phyloP scores from a whole-genome alignment of 2,888 invertebrate species.

The Stenolophus ochropezus region DNA sequence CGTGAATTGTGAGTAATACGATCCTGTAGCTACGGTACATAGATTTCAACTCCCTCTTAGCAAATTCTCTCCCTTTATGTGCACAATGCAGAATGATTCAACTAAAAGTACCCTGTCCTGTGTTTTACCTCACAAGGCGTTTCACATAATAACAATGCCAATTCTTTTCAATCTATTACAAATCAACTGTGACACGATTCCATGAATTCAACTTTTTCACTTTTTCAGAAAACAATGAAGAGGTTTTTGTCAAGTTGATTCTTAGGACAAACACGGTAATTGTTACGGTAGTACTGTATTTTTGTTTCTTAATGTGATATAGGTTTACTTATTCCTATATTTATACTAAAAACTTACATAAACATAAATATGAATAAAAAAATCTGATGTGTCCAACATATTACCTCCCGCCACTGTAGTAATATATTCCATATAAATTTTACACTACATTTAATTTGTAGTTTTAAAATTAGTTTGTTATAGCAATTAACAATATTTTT shows the following conservation, averaged over 20 bases:
- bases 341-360: not conserved
- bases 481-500: too few relatives aligned
- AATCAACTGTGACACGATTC: constrained; percentile 50
- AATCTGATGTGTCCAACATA: too few relatives aligned
- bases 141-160: constrained; percentile 41
- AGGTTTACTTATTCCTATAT: constrained; percentile 7
- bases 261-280: constrained; percentile 39
- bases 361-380: too few relatives aligned
- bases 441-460: too few relatives aligned
- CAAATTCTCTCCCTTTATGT: constrained; percentile 33
- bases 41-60: constrained; percentile 35
- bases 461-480: too few relatives aligned
- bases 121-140: constrained; percentile 52
- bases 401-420: too few relatives aligned
- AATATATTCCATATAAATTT: too few relatives aligned
- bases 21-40: constrained; percentile 14
- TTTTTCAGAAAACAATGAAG: constrained; percentile 36
- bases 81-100: constrained; percentile 48
- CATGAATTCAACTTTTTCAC: constrained; percentile 46
- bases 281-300: constrained; percentile 20
- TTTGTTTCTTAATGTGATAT: not conserved
- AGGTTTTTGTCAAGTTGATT: constrained; percentile 2
- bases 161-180: constrained; percentile 53
- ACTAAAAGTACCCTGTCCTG: constrained; percentile 33
- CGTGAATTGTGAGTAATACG: not conserved